Conservation (phyloP, 1,140 invertebrate genomes). For the Homalodisca vitripennis region DNA sequence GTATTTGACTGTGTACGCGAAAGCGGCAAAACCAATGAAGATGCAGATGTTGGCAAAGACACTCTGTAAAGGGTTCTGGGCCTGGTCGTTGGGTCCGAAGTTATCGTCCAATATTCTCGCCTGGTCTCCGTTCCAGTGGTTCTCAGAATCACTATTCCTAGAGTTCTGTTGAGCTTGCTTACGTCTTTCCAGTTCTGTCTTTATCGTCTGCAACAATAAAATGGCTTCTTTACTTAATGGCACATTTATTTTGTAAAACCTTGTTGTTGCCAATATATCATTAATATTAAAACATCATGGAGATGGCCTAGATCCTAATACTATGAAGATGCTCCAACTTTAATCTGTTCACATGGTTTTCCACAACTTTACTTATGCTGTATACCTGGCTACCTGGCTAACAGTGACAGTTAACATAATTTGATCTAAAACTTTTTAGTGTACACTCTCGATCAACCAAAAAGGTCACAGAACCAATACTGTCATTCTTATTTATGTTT, state of each 20-base stretch:
- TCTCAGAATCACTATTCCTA: neutral
- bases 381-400: neutral
- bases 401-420: too few relatives aligned
- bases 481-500: too few relatives aligned
- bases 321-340: neutral
- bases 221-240: too few relatives aligned
- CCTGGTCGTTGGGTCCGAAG: constrained; percentile 41
- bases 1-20: constrained; percentile 84
- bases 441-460: too few relatives aligned
- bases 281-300: neutral
- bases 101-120: constrained; percentile 45
- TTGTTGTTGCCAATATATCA: neutral
- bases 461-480: too few relatives aligned
- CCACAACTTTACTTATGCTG: neutral
- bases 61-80: constrained; percentile 68
- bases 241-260: neutral
- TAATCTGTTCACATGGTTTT: neutral
- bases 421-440: too few relatives aligned
- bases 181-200: constrained; percentile 44
- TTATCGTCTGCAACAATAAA: constrained; percentile 47
- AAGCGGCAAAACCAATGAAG: constrained; percentile 79
- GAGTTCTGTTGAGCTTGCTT: constrained; percentile 16
- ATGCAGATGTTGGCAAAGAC: constrained; percentile 77
- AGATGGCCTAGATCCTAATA: neutral
- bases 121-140: constrained; percentile 6